A percentile compares a stretch with the other conserved stretches of the same genome.
Evolutionary conservation across 2,797 vertebrate genomes (phyloP).

Genomic region (Anguilla megastoma): DNA sequence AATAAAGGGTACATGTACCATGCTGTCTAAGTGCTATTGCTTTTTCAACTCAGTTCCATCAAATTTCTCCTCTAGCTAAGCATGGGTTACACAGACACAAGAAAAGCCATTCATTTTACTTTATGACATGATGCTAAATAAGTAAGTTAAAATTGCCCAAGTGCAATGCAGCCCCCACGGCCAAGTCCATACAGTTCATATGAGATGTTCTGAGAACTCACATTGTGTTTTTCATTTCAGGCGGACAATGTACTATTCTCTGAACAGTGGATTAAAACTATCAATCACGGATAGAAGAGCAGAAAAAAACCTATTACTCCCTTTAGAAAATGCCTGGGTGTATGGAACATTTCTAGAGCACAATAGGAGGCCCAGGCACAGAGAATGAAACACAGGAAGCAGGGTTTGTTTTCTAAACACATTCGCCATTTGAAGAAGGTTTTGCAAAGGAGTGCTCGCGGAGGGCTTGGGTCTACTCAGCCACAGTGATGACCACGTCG

Average conservation of each 20-base stretch:
- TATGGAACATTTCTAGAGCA: not conserved
- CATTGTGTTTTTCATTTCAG: conserved; percentile 15
- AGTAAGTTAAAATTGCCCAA: conserved; percentile 17
- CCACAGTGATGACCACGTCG: not conserved
- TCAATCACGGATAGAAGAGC: conserved; percentile 10
- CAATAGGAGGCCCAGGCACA: not conserved
- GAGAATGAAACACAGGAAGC: not conserved
- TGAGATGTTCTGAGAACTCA: not conserved
- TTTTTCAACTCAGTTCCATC: not conserved
- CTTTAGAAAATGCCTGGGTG: conserved; percentile 1
- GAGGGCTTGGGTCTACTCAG: not conserved
- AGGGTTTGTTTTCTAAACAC: not conserved
- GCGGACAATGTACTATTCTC: not conserved
- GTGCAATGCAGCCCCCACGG: not conserved
- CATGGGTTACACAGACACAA: not conserved
- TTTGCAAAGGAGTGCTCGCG: not conserved
- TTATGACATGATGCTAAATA: conserved; percentile 13
- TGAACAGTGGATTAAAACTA: conserved; percentile 28
- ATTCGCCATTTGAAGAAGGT: not conserved
- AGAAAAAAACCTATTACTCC: not conserved
- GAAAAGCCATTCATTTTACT: not conserved
- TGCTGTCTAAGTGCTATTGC: not conserved
- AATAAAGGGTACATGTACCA: not conserved
- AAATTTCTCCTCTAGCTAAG: too few relatives aligned
- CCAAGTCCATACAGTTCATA: not conserved